A percentile compares a stretch with the other conserved stretches of the same genome.
phyloP scores from a whole-genome alignment of 1,140 invertebrate species.

The Venustaconcha ellipsiformis region DNA sequence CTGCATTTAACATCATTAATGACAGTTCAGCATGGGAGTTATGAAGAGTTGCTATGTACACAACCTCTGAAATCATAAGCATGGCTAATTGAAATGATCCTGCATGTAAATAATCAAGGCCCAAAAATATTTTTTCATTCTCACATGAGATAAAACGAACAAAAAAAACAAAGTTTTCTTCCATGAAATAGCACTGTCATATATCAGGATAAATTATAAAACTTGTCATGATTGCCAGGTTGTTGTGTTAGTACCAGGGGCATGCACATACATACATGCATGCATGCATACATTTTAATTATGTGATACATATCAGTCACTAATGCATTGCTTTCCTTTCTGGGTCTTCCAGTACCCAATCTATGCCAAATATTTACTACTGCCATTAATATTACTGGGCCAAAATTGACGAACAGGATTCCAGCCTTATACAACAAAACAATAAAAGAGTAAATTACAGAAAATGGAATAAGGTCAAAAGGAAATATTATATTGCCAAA shows the following conservation, averaged over 20 bases:
- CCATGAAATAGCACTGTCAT: neutral
- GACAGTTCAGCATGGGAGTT: constrained; percentile 77
- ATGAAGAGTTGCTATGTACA: constrained; percentile 71
- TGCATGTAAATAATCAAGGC: neutral
- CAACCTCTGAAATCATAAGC: constrained; percentile 37
- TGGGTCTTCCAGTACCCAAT: no score
- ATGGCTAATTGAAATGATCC: neutral
- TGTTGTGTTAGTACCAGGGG: neutral
- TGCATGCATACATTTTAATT: no score
- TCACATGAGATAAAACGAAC: neutral
- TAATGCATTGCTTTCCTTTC: no score
- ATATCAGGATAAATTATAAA: neutral
- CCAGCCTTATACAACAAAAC: no score
- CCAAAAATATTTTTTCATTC: neutral
- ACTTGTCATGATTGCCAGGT: neutral
- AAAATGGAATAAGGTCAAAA: no score
- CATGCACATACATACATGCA: no score
- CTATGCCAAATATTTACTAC: no score
- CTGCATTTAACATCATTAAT: constrained; percentile 79
- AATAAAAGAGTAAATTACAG: no score
- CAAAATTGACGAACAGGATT: no score
- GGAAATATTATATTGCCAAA: no score
- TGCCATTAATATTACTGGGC: no score
- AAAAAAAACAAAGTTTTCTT: neutral
- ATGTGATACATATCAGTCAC: no score